Conservation (phyloP, 2,797 vertebrate genomes). For the Erithacus rubecula region DNA sequence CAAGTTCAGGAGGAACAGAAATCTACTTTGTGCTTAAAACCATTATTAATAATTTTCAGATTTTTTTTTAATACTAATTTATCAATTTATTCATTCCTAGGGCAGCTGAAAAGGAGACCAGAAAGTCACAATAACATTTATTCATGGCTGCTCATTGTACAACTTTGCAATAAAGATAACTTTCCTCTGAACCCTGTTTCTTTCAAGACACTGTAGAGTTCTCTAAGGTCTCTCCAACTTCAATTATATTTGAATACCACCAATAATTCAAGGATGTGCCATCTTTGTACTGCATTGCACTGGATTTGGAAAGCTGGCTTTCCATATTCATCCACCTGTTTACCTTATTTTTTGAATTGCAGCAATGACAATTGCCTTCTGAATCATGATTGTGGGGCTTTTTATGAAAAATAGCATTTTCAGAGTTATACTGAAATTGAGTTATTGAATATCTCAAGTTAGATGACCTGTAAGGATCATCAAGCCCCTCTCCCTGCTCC, state of each 20-base stretch:
- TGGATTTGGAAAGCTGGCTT: neutral
- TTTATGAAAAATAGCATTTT: neutral
- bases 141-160: neutral
- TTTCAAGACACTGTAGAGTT: neutral
- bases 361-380: neutral
- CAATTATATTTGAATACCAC: neutral
- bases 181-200: neutral
- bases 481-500: neutral
- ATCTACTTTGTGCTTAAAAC: neutral
- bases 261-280: neutral
- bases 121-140: neutral
- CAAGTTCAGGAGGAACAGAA: neutral
- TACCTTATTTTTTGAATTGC: neutral
- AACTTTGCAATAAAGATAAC: neutral
- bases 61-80: neutral
- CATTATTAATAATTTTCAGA: neutral
- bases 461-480: no score
- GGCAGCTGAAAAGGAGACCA: neutral
- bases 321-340: neutral
- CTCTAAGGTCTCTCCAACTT: neutral
- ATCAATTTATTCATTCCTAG: neutral
- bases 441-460: neutral
- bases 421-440: neutral
- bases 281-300: neutral
- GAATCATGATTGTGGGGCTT: neutral